These are phyloP conservation scores for Pelodytes ibericus DNA, from an alignment of 2,797 vertebrate genomes.

Conservation along the genomic window DNA sequence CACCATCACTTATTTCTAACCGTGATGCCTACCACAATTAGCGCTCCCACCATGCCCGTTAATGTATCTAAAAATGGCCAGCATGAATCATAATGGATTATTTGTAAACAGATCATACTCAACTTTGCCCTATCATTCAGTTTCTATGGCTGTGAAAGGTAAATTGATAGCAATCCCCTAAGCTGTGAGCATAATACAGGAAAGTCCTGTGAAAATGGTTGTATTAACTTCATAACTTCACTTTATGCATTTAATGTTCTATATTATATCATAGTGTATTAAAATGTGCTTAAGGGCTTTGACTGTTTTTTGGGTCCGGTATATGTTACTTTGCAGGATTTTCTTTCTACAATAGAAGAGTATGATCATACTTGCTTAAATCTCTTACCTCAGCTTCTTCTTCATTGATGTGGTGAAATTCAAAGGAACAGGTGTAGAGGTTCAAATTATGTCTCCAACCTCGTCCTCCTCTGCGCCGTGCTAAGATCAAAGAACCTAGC, in stretches of 20 bases:
- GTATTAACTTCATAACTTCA: too few species aligned
- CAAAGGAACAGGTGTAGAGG: conserved; percentile 53
- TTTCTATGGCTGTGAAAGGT: too few species aligned
- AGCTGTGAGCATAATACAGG: too few species aligned
- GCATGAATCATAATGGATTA: too few species aligned
- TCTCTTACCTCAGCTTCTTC: conserved; percentile 39
- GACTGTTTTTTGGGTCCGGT: conserved; percentile 11
- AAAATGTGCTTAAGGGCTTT: conserved; percentile 7
- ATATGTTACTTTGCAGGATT: conserved; percentile 18
- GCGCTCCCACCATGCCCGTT: too few species aligned
- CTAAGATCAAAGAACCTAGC: conserved; percentile 53
- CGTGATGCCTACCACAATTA: too few species aligned
- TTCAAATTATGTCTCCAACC: conserved; percentile 47
- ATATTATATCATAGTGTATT: neutral
- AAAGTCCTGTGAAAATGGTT: too few species aligned
- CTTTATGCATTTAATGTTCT: neutral
- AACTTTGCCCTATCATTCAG: too few species aligned
- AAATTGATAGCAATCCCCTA: too few species aligned
- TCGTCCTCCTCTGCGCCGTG: conserved; percentile 20
- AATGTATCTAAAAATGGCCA: too few species aligned
- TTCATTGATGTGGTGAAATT: conserved; percentile 52
- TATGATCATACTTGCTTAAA: conserved; percentile 20
- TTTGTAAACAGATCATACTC: too few species aligned
- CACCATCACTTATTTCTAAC: too few species aligned
- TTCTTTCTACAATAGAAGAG: conserved; percentile 30